These are phyloP conservation scores for Erebia ligea DNA, from an alignment of 2,888 invertebrate genomes.

Conservation along the genomic window DNA sequence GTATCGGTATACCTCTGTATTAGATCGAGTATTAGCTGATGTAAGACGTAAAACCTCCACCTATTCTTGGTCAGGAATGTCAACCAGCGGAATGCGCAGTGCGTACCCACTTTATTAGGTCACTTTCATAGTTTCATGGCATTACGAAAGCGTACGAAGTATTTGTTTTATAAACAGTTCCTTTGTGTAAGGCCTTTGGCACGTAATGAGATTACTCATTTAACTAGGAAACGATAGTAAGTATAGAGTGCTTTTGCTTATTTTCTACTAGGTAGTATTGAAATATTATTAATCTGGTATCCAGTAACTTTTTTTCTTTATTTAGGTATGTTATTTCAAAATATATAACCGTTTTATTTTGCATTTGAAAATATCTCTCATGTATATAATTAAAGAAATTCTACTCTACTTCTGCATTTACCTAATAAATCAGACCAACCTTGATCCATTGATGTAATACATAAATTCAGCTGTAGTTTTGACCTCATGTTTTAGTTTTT, in stretches of 20 bases:
- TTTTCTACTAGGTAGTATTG: not conserved
- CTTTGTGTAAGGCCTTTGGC: conserved; percentile 67
- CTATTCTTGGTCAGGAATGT: conserved; percentile 24
- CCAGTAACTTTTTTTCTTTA: not conserved
- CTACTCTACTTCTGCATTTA: too few relatives aligned
- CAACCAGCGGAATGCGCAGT: conserved; percentile 24
- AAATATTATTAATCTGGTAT: not conserved
- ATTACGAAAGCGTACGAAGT: conserved; percentile 55
- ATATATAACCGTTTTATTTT: too few relatives aligned
- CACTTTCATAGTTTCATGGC: conserved; percentile 31
- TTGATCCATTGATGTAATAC: too few relatives aligned
- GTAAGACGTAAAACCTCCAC: conserved; percentile 20
- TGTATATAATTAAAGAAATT: too few relatives aligned
- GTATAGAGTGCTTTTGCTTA: conserved; percentile 18
- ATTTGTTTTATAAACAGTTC: conserved; percentile 78
- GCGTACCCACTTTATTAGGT: conserved; percentile 29
- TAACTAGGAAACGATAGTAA: conserved; percentile 30
- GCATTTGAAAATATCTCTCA: too few relatives aligned
- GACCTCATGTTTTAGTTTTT: too few relatives aligned
- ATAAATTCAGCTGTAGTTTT: too few relatives aligned
- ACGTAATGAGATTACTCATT: conserved; percentile 44
- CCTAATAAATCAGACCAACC: too few relatives aligned
- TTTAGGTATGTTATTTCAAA: too few relatives aligned
- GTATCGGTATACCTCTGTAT: not conserved
- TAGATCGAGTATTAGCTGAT: conserved; percentile 6